These are phyloP conservation scores for Alligator mississippiensis DNA, from an alignment of 2,113 vertebrate species.

Conservation along the genomic window DNA sequence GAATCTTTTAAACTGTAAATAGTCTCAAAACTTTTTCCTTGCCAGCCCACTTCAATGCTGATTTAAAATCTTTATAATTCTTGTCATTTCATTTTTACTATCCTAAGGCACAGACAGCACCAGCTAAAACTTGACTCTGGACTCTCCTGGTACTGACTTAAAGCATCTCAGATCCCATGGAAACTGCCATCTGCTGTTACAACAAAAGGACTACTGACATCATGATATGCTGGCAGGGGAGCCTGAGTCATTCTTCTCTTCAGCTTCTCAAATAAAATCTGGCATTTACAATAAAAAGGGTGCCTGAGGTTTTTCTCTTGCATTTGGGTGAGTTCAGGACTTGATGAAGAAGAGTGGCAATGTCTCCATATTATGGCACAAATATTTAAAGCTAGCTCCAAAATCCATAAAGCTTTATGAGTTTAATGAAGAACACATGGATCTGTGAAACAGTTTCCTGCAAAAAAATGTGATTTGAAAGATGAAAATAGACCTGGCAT, in stretches of 20 bases:
- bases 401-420: not conserved
- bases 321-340: not conserved
- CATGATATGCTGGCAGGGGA: not conserved
- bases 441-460: not conserved
- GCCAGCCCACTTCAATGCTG: not conserved
- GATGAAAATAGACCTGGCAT: not conserved
- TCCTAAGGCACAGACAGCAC: not conserved
- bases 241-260: not conserved
- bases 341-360: not conserved
- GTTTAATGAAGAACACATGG: not conserved
- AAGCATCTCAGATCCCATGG: not conserved
- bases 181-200: not conserved
- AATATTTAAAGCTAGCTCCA: not conserved
- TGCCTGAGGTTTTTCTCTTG: not conserved
- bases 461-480: not conserved
- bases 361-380: not conserved
- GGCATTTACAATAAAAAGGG: not conserved
- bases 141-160: not conserved
- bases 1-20: not conserved
- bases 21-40: no score
- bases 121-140: not conserved
- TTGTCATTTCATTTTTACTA: not conserved
- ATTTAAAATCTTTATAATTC: not conserved
- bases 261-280: not conserved
- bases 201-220: not conserved